Percentiles rank a stretch among this genome's conserved stretches.
These are phyloP conservation scores for Macrochelys suwanniensis DNA, from an alignment of 2,797 vertebrate genomes.

Conservation along the genomic window DNA sequence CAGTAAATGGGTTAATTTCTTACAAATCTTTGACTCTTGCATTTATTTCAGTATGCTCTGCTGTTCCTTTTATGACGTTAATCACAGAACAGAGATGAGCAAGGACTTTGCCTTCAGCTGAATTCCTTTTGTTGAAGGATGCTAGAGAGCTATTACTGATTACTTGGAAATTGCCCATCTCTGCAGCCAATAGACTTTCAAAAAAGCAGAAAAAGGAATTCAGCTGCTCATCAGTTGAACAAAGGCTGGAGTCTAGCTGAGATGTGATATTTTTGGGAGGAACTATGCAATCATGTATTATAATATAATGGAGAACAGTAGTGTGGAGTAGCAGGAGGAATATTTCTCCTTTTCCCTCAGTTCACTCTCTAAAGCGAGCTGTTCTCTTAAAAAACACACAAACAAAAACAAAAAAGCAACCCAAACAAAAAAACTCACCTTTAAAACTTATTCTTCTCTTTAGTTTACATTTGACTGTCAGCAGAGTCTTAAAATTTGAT, in stretches of 20 bases:
- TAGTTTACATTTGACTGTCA: not conserved
- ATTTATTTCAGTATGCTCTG: not conserved
- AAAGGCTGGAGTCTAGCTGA: not conserved
- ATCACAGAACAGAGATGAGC: not conserved
- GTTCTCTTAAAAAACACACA: not conserved
- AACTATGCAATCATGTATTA: not conserved
- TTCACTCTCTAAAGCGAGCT: not conserved
- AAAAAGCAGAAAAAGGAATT: slow-evolving; percentile 8
- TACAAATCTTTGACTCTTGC: not conserved
- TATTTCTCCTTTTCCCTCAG: not conserved
- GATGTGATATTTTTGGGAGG: not conserved
- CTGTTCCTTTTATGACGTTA: not conserved
- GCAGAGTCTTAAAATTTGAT: not conserved
- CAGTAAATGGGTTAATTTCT: not conserved
- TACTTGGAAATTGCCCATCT: not conserved
- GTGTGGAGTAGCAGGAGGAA: not conserved
- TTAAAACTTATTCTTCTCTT: not conserved
- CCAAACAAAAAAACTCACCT: not conserved
- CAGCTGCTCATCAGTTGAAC: not conserved
- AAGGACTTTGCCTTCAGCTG: not conserved
- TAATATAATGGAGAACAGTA: not conserved
- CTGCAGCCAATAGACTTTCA: not conserved
- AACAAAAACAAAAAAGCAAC: not conserved
- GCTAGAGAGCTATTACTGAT: not conserved
- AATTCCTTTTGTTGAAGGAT: not conserved